These are phyloP conservation scores for Lithobius niger DNA, from an alignment of 1,140 invertebrate species.

Conservation along the genomic window DNA sequence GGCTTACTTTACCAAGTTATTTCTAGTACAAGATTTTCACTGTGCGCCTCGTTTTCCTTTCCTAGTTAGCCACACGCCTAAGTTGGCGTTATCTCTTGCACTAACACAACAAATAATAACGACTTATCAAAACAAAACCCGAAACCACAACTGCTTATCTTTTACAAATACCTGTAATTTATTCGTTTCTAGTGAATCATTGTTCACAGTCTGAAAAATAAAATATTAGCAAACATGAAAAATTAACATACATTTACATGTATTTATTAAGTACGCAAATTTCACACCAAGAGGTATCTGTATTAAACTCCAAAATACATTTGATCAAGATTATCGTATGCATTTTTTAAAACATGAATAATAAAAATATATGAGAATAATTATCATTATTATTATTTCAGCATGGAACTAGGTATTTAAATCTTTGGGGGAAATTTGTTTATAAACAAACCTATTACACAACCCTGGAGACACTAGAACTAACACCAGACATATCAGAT, in stretches of 20 bases:
- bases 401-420: slow-evolving; percentile 27
- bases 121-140: too few species aligned
- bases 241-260: slow-evolving; percentile 26
- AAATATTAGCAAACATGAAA: slow-evolving; percentile 33
- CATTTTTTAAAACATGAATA: slow-evolving; percentile 31
- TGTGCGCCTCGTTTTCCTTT: too few species aligned
- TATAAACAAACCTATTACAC: slow-evolving; percentile 11
- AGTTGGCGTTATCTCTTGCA: too few species aligned
- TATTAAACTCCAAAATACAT: slow-evolving; percentile 30
- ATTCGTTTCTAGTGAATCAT: slow-evolving; percentile 17
- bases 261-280: slow-evolving; percentile 25
- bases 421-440: slow-evolving; percentile 11
- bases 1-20: too few species aligned
- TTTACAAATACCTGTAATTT: not conserved
- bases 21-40: too few species aligned
- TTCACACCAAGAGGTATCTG: slow-evolving; percentile 26
- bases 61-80: too few species aligned
- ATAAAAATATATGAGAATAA: slow-evolving; percentile 33
- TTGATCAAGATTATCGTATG: slow-evolving; percentile 29
- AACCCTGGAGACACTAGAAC: slow-evolving; percentile 11
- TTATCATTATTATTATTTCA: slow-evolving; percentile 18
- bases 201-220: slow-evolving; percentile 33
- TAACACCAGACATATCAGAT: slow-evolving; percentile 7
- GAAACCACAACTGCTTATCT: too few species aligned
- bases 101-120: too few species aligned